Evolutionary conservation across 2,797 vertebrate species (phyloP), one percentile per base, ranked within the genome.

Genomic region (Rhinophrynus dorsalis): DNA sequence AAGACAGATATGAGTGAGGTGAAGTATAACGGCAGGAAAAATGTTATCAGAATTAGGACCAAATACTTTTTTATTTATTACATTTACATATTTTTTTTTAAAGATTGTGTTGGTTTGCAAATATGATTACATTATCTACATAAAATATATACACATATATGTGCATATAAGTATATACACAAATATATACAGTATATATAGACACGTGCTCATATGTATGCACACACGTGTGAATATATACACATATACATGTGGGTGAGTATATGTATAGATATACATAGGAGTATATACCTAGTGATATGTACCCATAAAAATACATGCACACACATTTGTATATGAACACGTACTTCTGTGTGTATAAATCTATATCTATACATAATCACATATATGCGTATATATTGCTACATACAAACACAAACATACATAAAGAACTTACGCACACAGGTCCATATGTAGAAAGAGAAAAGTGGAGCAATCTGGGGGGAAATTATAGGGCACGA

Each of bases 111-210:
- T 63, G 59, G 30, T 52, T 40, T 64, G 64, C 40, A 45, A 57
- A 72, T 63, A 64, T 58, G 61, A 57, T 42, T 60, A 60, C 57
- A 44, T 35, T 71, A 72, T 72, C 51, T 71, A 72, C 61, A 64
- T 65, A 60, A 60, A 44, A 42, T 60, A 60, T 60, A n/a, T 60
- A 65, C 61, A 71, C 44, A 69, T 10, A 52, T 24, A 40, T 30
- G 26, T 54, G 11, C 50, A 58, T 48, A 54, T 38, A 44, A 42
- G 56, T 55, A 63, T 32, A 55, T 47, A 63, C 54, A 71, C 30
- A 63, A 56, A 71, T 71, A 54, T 63, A 63, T 48, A 71, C 23
- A 24, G 51, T 62, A 70, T 63, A 70, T 63, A 63, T 26, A 55
- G 21, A 20, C 50, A 42, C 21, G 51, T 70, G 58, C 35, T 57